Base-by-base conservation (phyloP, 2,113 vertebrate species). In the Ceratotherium simum region DNA sequence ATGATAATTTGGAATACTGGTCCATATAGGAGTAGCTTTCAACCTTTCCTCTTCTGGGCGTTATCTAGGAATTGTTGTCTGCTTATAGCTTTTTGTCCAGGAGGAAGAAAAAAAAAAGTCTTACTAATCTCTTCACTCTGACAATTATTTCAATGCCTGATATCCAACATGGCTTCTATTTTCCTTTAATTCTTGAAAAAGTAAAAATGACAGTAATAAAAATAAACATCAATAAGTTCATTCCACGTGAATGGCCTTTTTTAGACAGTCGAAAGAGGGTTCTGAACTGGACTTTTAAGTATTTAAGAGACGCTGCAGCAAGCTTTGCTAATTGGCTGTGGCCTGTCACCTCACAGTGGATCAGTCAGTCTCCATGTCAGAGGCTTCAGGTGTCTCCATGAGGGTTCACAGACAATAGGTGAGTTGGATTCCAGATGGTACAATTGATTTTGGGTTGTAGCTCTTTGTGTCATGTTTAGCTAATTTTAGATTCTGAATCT, bases 171-270 rank as follows among this genome's bases (percentile, higher is more conserved):
- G 83, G n/a, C 16, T 92, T 98, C 95, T 42, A 6, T 92, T 97
- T 75, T 69, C 31, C 62, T 97, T 95, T 88, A 92, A 96, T 97
- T 91, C 88, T 82, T 87, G 84, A 56, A 94, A 80, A 1, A 16
- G 69, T 98, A 91, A 69, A 0, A 4, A 92, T 94, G 95, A 14
- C 0, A 54, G 31, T 67, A 84, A 79, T 96, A 96, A 97, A 97
- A 97, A 54, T 58, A 85, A 51, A 83, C 88, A 84, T 93, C 31
- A 90, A 56, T 91, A 91, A 70, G 72, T 67, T 48, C 85, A 29
- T 96, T 93, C 83, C 31, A 25, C 3, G 0, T 0, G 10, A 69
- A 60, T 85, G 33, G 51, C 29, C 42, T 60, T 29, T 79, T 67
- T 69, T 25, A 86, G 83, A 54, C 21, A 48, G 31, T 72, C 79